Conservation (phyloP, 2,113 vertebrate genomes). For the Nycticebus coucang region DNA sequence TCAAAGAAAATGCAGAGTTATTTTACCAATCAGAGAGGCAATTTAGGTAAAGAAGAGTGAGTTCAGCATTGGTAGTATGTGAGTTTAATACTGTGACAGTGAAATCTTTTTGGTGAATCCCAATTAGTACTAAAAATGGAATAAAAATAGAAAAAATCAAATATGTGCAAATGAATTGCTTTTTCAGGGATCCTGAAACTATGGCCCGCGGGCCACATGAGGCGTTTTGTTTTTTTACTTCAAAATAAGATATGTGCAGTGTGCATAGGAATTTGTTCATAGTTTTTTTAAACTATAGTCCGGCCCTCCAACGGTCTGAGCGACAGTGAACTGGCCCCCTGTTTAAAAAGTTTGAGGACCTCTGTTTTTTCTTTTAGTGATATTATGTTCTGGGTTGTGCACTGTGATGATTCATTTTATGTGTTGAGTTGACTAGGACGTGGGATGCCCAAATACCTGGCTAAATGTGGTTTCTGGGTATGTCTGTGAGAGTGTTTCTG, state of each 20-base stretch:
- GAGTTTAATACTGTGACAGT: not conserved
- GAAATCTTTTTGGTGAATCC: conserved; percentile 27
- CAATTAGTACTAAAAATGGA: conserved; percentile 29
- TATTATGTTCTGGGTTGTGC: not conserved
- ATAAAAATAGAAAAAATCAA: not conserved
- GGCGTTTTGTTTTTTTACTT: too few species aligned
- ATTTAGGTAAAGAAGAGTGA: not conserved
- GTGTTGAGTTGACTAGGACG: not conserved
- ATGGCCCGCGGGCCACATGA: too few species aligned
- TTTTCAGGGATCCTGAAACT: too few species aligned
- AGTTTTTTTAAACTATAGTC: too few species aligned
- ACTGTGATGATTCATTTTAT: not conserved
- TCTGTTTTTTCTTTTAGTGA: not conserved
- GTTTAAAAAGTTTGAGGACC: too few species aligned
- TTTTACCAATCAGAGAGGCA: conserved; percentile 22
- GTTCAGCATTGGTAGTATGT: not conserved
- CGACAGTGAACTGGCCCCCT: too few species aligned
- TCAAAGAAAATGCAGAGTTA: not conserved
- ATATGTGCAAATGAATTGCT: not conserved
- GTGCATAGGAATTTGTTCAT: too few species aligned
- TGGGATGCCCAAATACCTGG: not conserved
- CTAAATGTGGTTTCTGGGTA: not conserved
- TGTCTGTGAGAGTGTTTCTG: not conserved
- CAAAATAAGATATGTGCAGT: too few species aligned
- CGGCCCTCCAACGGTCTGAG: too few species aligned